Evolutionary conservation across 1,140 invertebrate species (phyloP).

Genomic region (Rhyzopertha dominica): DNA sequence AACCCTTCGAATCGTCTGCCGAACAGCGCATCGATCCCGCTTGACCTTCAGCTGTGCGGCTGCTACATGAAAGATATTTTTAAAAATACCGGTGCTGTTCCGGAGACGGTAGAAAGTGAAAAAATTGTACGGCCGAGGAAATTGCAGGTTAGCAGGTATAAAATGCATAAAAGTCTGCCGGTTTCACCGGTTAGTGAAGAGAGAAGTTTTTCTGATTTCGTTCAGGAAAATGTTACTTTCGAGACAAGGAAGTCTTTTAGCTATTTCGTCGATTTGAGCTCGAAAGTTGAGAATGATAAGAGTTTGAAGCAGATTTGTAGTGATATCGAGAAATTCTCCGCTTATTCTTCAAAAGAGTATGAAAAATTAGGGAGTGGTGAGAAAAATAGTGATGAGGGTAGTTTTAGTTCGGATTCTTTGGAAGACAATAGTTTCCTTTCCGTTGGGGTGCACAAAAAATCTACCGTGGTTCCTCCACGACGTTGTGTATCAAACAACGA

Average conservation of each 20-base stretch:
- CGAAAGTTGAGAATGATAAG: slow-evolving; percentile 50
- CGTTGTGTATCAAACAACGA: slow-evolving; percentile 72
- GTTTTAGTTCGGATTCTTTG: slow-evolving; percentile 70
- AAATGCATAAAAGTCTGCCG: slow-evolving; percentile 63
- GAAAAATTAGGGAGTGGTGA: slow-evolving; percentile 30
- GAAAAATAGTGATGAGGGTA: slow-evolving; percentile 55
- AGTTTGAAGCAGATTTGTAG: slow-evolving; percentile 45
- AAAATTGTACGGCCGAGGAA: slow-evolving; percentile 36
- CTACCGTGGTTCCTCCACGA: slow-evolving; percentile 51
- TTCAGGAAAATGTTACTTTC: slow-evolving; percentile 18
- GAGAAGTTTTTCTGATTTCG: slow-evolving; percentile 56
- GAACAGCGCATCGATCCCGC: slow-evolving; percentile 28
- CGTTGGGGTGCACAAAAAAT: slow-evolving; percentile 51
- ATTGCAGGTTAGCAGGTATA: slow-evolving; percentile 46
- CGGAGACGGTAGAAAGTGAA: slow-evolving; percentile 30
- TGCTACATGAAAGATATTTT: slow-evolving; percentile 41
- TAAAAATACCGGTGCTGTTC: slow-evolving; percentile 29
- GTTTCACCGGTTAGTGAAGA: slow-evolving; percentile 64
- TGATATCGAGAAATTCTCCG: slow-evolving; percentile 45
- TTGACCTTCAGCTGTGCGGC: slow-evolving; percentile 41
- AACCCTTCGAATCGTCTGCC: slow-evolving; percentile 16
- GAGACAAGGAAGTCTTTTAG: slow-evolving; percentile 48
- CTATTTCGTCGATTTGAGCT: slow-evolving; percentile 53
- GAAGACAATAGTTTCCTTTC: slow-evolving; percentile 62
- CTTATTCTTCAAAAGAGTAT: slow-evolving; percentile 39